Conservation (phyloP, 1,140 invertebrate genomes). For the Pygmarrhopalites habei region DNA sequence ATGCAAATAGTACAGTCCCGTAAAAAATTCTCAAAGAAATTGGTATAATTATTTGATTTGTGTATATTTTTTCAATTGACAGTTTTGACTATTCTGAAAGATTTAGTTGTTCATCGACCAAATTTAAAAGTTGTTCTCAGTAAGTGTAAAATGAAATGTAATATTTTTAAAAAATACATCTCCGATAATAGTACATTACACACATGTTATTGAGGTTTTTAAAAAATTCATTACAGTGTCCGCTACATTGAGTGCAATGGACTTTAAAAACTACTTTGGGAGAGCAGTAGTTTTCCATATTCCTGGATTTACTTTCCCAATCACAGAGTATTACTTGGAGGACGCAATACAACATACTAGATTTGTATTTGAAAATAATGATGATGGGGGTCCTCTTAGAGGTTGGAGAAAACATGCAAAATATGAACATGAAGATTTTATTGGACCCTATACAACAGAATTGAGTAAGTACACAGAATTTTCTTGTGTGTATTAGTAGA, state of each 20-base stretch:
- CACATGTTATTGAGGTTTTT: no score
- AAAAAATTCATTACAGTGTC: no score
- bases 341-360: conserved; percentile 65
- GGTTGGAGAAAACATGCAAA: conserved; percentile 31
- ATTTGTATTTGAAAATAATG: conserved; percentile 41
- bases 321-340: conserved; percentile 74
- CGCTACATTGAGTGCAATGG: conserved; percentile 77
- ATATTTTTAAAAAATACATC: no score
- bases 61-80: no score
- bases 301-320: conserved; percentile 80
- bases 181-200: no score
- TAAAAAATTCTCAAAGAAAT: no score
- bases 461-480: no score
- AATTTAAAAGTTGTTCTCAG: conserved; percentile 74
- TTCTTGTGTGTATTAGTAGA: no score
- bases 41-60: no score
- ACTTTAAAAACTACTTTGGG: conserved; percentile 48
- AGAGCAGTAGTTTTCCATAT: conserved; percentile 75
- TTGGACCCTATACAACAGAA: no score
- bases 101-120: conserved; percentile 51
- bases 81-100: conserved; percentile 67
- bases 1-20: no score
- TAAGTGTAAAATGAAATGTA: no score
- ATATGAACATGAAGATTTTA: not conserved
- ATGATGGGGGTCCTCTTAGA: not conserved